phyloP scores from a whole-genome alignment of 2,113 vertebrate genomes.

The Podarcis muralis region DNA sequence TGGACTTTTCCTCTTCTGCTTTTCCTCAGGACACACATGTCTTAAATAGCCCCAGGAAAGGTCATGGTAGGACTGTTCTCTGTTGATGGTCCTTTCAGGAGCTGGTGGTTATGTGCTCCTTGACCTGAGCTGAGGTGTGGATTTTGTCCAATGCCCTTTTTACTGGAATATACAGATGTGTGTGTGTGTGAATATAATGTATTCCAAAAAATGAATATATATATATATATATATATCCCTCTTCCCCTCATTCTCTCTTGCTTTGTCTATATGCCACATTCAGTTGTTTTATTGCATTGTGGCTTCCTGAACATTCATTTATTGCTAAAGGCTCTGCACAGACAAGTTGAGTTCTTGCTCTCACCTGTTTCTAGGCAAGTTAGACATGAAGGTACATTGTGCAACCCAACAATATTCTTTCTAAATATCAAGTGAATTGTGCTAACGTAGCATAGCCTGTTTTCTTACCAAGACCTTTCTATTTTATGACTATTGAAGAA shows the following conservation, averaged over 20 bases:
- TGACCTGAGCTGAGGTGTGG: neutral
- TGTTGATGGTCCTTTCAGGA: too few relatives aligned
- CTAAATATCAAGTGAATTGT: neutral
- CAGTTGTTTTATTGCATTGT: neutral
- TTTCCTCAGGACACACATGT: too few relatives aligned
- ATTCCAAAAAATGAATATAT: neutral
- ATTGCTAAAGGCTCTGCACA: neutral
- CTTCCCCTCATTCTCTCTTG: too few relatives aligned
- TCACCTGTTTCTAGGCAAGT: neutral
- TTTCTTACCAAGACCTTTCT: conserved; percentile 3
- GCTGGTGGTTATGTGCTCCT: too few relatives aligned
- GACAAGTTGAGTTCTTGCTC: neutral
- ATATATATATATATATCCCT: too few relatives aligned
- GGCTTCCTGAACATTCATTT: neutral
- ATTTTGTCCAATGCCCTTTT: neutral
- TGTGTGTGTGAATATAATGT: neutral
- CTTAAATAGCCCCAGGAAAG: too few relatives aligned
- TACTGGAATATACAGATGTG: neutral
- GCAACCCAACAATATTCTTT: neutral
- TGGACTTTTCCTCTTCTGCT: too few relatives aligned
- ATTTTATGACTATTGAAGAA: neutral
- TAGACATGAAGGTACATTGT: accelerated
- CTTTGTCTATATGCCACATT: neutral
- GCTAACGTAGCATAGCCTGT: neutral
- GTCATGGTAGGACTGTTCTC: too few relatives aligned